A percentile compares a stretch with the other conserved stretches of the same genome.
Evolutionary conservation across 2,797 vertebrate genomes (phyloP).

Genomic region (Pangasius larnaudii): DNA sequence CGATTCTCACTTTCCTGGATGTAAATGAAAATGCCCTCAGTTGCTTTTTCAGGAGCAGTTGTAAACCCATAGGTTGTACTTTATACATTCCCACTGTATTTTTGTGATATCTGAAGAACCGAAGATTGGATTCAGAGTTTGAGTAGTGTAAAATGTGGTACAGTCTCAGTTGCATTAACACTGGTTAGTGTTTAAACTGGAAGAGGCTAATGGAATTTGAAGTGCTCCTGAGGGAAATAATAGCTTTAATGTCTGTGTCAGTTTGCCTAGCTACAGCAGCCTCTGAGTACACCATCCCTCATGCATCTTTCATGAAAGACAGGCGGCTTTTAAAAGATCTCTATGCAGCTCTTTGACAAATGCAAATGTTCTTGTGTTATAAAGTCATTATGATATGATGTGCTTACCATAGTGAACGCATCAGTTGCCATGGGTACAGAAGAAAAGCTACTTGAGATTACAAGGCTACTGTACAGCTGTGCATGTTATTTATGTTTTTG

Average conservation of each 20-base stretch:
- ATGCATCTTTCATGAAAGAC: conserved; percentile 61
- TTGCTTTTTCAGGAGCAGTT: neutral
- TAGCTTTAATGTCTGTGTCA: conserved; percentile 61
- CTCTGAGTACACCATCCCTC: conserved; percentile 36
- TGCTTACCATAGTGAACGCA: conserved; percentile 56
- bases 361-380: conserved; percentile 57
- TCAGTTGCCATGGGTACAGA: conserved; percentile 64
- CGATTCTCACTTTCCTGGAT: neutral
- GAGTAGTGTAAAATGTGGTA: conserved; percentile 17
- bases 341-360: conserved; percentile 55
- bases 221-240: conserved; percentile 51
- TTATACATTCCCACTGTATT: neutral
- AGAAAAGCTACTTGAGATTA: conserved; percentile 25
- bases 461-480: conserved; percentile 31
- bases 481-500: neutral
- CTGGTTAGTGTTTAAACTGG: neutral
- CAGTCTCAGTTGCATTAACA: neutral
- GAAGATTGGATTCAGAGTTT: neutral
- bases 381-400: conserved; percentile 44
- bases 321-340: conserved; percentile 23
- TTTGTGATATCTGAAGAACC: neutral
- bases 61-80: neutral
- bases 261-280: conserved; percentile 48
- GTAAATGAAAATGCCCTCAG: neutral
- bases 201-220: conserved; percentile 31